Base-by-base conservation (phyloP, 2,797 vertebrate genomes). In the Chloroceryle amazona region DNA sequence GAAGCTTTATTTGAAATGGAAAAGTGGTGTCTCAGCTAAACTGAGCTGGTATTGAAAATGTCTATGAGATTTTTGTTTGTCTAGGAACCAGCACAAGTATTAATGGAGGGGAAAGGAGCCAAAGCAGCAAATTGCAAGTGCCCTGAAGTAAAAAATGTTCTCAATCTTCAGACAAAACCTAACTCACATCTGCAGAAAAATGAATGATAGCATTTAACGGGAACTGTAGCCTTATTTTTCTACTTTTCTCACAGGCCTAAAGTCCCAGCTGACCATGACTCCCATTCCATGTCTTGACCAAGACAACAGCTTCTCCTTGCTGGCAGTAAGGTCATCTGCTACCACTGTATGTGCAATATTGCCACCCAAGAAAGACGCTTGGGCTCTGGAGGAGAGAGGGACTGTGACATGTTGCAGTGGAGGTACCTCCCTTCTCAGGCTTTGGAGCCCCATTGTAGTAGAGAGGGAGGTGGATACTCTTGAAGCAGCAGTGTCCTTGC, bases 301-400 rank as follows among this genome's bases (percentile, higher is more conserved):
- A 25, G 72, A 49, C 3, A 5, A 44, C n/a, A 57, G 20, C 19
- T 65, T 60, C 79, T 84, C 28, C 54, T 44, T 49, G 39, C 25
- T 37, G 72, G 49, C 33, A 44, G 41, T 31, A 41, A 62, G 21
- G 49, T 55, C 4, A 0, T 28, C 63, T 57, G 39, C 62, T 87
- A 44, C 41, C 6, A 0, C 7, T 47, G 35, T 29, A 23, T 0
- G 0, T 29, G 37, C 5, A 8, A 31, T 65, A 54, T 29, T 37
- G 23, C 35, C n/a, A 35, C 22, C 25, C 42, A 6, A 22, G 73
- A 33, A 81, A 51, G 55, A 35, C 10, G 21, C 15, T 28, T 26
- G 16, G 44, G 39, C 18, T 70, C 57, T 65, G 46, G 46, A 86
- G 39, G 51, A 68, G 13, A 44, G 63, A 0, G 1, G 20, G 33